phyloP scores from a whole-genome alignment of 2,113 vertebrate species.

The Polypterus senegalus region DNA sequence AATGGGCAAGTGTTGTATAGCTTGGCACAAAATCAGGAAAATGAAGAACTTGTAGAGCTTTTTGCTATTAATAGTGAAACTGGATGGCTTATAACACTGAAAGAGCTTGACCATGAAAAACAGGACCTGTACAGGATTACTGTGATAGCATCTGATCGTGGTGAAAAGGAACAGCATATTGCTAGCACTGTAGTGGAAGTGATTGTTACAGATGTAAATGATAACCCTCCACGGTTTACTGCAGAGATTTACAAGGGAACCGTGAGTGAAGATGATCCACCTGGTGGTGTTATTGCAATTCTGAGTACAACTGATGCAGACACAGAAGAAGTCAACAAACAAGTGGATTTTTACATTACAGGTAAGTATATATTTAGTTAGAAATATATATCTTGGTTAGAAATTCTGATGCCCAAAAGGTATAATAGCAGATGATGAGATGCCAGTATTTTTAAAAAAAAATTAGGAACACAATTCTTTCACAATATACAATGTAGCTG shows the following conservation, averaged over 20 bases:
- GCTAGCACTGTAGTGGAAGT: constrained; percentile 65
- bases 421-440: not conserved
- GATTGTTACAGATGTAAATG: constrained; percentile 82
- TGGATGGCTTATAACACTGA: constrained; percentile 89
- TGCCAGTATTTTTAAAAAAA: no score
- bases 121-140: constrained; percentile 52
- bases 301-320: constrained; percentile 84
- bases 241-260: constrained; percentile 95
- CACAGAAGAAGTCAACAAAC: constrained; percentile 73
- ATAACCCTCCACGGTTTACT: constrained; percentile 84
- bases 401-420: not conserved
- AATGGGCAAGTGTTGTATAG: constrained; percentile 80
- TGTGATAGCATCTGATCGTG: constrained; percentile 73
- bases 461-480: no score
- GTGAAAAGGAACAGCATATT: constrained; percentile 69
- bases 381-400: not conserved
- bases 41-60: constrained; percentile 54
- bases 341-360: constrained; percentile 85
- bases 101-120: constrained; percentile 78
- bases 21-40: constrained; percentile 62
- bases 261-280: constrained; percentile 85
- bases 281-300: constrained; percentile 81
- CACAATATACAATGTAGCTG: no score
- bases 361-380: constrained; percentile 45
- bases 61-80: constrained; percentile 77